phyloP scores from a whole-genome alignment of 2,888 invertebrate genomes.

The Stenodema calcarata region DNA sequence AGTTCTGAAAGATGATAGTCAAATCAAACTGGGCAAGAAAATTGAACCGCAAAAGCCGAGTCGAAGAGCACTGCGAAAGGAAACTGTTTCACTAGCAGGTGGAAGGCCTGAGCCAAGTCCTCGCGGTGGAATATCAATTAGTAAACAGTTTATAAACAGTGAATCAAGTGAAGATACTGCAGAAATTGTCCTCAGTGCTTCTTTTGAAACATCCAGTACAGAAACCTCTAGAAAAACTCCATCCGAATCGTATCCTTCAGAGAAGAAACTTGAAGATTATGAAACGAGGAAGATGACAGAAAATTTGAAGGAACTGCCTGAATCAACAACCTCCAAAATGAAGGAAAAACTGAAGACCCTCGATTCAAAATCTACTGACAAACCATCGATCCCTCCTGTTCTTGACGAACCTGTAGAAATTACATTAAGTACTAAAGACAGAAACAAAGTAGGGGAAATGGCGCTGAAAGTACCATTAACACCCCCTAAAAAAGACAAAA shows the following conservation, averaged over 20 bases:
- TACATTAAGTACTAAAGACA: neutral
- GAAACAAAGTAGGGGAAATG: neutral
- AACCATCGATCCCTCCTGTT: neutral
- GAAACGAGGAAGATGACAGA: neutral
- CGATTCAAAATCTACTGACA: neutral
- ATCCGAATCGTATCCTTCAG: neutral
- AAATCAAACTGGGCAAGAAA: neutral
- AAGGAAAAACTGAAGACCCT: neutral
- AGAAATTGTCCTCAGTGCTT: constrained; percentile 29
- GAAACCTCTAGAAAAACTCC: neutral
- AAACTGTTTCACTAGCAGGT: neutral
- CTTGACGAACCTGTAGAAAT: neutral
- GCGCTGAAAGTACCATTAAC: neutral
- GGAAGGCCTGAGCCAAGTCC: neutral
- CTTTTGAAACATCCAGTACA: constrained; percentile 21
- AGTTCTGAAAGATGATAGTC: neutral
- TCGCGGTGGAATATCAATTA: neutral
- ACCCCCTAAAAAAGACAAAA: neutral
- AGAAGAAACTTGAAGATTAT: neutral
- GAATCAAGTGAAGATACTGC: constrained; percentile 26
- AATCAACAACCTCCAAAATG: neutral
- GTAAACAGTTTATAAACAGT: constrained; percentile 28
- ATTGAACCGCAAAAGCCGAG: neutral
- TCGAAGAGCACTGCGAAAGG: neutral
- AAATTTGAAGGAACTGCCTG: neutral